Conservation (phyloP, 1,140 invertebrate species). For the Geopemphigus sp. region DNA sequence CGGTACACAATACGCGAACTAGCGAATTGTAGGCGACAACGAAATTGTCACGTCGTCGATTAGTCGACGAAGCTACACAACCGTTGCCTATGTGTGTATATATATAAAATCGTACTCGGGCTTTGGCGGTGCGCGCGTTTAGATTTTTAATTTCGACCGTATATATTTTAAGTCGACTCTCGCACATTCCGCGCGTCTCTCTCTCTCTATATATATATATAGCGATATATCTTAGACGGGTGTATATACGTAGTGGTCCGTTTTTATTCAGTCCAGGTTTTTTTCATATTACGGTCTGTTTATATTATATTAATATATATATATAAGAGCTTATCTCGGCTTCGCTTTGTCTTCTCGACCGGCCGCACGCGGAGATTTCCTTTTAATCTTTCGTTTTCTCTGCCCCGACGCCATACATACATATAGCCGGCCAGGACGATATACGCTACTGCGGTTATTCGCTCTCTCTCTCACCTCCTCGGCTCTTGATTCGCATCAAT, state of each 20-base stretch:
- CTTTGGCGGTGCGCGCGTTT: background rate
- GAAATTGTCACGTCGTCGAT: background rate
- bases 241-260: background rate
- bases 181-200: background rate
- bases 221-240: background rate
- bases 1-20: no score
- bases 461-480: no score
- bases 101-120: no score
- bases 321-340: constrained; percentile 20
- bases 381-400: constrained; percentile 37
- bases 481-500: constrained; percentile 42
- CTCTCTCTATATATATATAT: no score
- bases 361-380: constrained; percentile 14
- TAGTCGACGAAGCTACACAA: background rate
- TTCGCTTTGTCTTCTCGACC: constrained; percentile 29
- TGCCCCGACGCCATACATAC: no score
- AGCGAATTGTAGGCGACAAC: no score
- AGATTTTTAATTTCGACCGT: constrained; percentile 15
- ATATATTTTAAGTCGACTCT: background rate
- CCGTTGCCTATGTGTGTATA: no score
- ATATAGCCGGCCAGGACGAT: no score
- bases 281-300: background rate
- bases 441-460: background rate
- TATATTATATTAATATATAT: background rate
- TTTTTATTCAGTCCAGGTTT: constrained; percentile 13